A percentile compares a stretch with the other conserved stretches of the same genome.
Conservation (phyloP, 92 coral and sea anemone species). For the Zoanthus gigantus region DNA sequence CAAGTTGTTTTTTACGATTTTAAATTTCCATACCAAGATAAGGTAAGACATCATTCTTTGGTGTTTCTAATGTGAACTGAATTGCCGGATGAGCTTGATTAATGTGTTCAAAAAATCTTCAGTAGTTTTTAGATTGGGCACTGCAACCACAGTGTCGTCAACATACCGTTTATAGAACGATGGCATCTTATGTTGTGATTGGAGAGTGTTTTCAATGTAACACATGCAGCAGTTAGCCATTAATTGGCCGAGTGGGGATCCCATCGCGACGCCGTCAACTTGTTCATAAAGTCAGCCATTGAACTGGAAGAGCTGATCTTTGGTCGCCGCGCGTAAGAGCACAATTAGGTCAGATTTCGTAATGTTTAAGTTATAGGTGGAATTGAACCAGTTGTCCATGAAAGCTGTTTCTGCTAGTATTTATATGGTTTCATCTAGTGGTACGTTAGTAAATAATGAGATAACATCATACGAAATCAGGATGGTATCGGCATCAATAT, state of each 20-base stretch:
- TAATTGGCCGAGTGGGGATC: background rate
- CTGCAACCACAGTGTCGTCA: background rate
- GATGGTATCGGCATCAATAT: background rate
- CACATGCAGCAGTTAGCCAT: background rate
- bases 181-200: constrained; percentile 1
- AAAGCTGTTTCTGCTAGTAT: background rate
- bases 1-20: background rate
- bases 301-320: constrained; percentile 1
- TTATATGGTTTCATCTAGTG: background rate
- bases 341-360: background rate
- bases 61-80: constrained; percentile 1
- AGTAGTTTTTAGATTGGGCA: background rate
- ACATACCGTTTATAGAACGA: background rate
- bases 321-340: background rate
- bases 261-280: background rate
- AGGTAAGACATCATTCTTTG: constrained; percentile 3
- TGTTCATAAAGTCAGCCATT: background rate
- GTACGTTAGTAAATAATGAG: background rate
- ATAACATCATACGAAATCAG: background rate
- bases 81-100: background rate
- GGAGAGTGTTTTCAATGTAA: background rate
- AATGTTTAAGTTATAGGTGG: background rate
- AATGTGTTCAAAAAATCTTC: background rate
- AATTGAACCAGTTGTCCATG: background rate
- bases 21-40: background rate